Percentiles rank a stretch among this genome's conserved stretches.
phyloP scores from a whole-genome alignment of 1,140 invertebrate species.

The Homalodisca vitripennis region DNA sequence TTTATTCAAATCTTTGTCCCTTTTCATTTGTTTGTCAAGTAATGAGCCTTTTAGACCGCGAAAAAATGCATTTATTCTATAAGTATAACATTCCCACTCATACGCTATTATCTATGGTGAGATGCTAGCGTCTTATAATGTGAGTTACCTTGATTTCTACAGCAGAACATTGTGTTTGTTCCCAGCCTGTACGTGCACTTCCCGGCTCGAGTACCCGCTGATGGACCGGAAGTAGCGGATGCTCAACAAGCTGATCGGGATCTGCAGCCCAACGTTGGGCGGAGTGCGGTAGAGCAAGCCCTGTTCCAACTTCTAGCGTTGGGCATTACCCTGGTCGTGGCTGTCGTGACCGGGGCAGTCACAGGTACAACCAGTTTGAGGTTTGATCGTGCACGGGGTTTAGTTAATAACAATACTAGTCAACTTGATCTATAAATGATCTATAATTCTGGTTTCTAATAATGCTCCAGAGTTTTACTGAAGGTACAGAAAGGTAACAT shows the following conservation, averaged over 20 bases:
- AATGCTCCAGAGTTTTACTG: not conserved
- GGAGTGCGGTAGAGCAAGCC: constrained; percentile 70
- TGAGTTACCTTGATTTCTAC: too few species aligned
- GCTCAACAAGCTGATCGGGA: constrained; percentile 37
- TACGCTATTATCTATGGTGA: too few species aligned
- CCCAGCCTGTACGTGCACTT: constrained; percentile 53
- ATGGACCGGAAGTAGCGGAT: constrained; percentile 42
- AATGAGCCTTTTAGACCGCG: too few species aligned
- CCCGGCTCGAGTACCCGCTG: constrained; percentile 52
- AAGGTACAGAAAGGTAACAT: not conserved
- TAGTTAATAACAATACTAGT: not conserved
- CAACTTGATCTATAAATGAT: not conserved
- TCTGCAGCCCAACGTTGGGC: constrained; percentile 53
- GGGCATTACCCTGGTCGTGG: constrained; percentile 64
- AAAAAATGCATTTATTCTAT: too few species aligned
- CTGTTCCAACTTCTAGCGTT: constrained; percentile 75
- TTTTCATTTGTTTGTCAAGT: too few species aligned
- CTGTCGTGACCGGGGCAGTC: constrained; percentile 71
- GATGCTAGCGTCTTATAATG: too few species aligned
- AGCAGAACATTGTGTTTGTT: too few species aligned
- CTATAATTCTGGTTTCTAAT: not conserved
- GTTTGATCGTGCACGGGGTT: not conserved
- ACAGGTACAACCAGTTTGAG: constrained; percentile 67
- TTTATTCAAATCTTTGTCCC: too few species aligned
- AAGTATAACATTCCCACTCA: too few species aligned